Base-by-base conservation (phyloP, 2,113 vertebrate genomes). In the Podarcis muralis region DNA sequence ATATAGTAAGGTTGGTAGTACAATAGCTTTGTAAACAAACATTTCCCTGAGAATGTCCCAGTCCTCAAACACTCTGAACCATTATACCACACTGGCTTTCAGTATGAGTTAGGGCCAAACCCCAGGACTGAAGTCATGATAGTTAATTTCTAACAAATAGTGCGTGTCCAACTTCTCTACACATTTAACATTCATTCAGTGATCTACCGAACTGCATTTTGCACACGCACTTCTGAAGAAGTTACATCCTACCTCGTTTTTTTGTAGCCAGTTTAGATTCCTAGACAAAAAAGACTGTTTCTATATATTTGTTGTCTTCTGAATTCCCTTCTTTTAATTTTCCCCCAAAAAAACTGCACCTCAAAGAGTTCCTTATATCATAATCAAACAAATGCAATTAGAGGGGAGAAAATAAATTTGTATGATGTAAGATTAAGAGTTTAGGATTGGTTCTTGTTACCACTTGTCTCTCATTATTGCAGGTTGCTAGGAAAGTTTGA, bases 351-450 rank as follows among this genome's bases (percentile, higher is more conserved):
- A 62, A 65, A 30, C 48, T 30, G 6, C 35, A n/a, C 5, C 25
- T 81, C 86, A 87, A 57, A 81, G 43, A 9, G 37, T 81, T 65
- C 71, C 48, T 87, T 18, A 40, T 57, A 81, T 87, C 16, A 40
- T 71, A 81, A 22, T 48, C 69, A 59, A 80, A 87, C 32, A 75
- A 87, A 87, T 3, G 74, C 37, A 62, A 87, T 30, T 7, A 30
- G 48, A 82, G 3, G 2, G 68, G 35, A 4, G 22, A 71, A 23
- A 81, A 72, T 57, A 71, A 71, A 80, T 30, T 53, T 32, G 20
- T 27, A 27, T 69, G 37, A 6, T 9, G 32, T 69, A 57, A n/a
- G 23, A 27, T 53, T 13, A 30, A 77, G 53, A 77, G 23, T 1
- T 18, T 35, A 30, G 25, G 35, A 3, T 20, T 43, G 74, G 5